phyloP scores from a whole-genome alignment of 2,113 vertebrate genomes.

The Chauna torquata region DNA sequence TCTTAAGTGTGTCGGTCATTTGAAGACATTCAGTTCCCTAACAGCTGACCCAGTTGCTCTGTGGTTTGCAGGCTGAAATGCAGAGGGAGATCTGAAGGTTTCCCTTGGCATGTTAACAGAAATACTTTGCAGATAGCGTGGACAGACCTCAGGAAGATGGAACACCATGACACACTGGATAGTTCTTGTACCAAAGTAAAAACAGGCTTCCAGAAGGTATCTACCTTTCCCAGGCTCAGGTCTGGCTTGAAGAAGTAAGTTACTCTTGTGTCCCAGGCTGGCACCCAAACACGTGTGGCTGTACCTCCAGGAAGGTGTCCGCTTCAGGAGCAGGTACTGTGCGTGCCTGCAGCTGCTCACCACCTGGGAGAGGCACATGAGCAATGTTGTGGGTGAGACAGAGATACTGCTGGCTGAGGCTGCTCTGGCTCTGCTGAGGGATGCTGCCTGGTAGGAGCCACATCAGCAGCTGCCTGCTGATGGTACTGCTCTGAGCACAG shows the following conservation, averaged over 20 bases:
- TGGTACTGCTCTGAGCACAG: too few species aligned
- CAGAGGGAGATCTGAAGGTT: background rate
- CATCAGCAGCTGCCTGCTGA: background rate
- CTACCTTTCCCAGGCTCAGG: background rate
- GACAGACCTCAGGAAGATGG: background rate
- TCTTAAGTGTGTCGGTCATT: rapidly evolving
- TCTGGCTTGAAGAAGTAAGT: background rate
- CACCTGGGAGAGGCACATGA: background rate
- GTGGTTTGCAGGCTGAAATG: background rate
- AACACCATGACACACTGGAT: background rate
- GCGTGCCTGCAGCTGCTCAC: background rate
- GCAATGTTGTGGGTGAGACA: background rate
- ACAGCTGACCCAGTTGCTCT: background rate
- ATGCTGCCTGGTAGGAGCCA: background rate
- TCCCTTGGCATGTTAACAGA: background rate
- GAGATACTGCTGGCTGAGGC: background rate
- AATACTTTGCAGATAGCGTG: background rate
- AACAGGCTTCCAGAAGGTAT: background rate
- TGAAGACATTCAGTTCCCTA: rapidly evolving
- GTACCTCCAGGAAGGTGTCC: background rate
- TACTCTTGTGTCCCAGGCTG: background rate
- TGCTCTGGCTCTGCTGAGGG: background rate
- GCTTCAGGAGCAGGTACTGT: background rate
- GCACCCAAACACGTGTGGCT: rapidly evolving
- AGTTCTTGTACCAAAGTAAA: background rate